These are phyloP conservation scores for Ceryle rudis DNA, from an alignment of 2,797 vertebrate species.

Conservation along the genomic window DNA sequence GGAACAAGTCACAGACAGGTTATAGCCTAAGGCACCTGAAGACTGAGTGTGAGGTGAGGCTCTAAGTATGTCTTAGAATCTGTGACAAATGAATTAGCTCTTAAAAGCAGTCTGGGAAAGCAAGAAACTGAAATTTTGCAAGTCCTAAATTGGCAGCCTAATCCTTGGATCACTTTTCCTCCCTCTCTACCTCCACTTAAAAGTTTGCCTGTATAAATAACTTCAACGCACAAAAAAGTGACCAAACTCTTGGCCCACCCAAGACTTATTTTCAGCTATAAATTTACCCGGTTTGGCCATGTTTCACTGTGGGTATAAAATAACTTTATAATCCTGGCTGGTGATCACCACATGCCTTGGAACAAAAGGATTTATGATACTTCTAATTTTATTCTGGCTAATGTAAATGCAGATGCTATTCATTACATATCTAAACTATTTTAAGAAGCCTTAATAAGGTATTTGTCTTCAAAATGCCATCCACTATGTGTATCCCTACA, in stretches of 20 bases:
- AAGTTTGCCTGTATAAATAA: slow-evolving; percentile 20
- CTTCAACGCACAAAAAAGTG: neutral
- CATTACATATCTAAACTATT: neutral
- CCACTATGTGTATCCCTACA: neutral
- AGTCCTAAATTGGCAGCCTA: slow-evolving; percentile 12
- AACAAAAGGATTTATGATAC: slow-evolving; percentile 14
- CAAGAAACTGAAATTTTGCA: slow-evolving; percentile 16
- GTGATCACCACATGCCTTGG: neutral
- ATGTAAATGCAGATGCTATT: neutral
- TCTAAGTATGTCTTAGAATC: neutral
- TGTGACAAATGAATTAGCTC: slow-evolving; percentile 35
- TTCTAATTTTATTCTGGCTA: neutral
- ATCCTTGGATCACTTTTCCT: neutral
- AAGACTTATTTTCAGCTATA: neutral
- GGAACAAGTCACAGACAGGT: neutral
- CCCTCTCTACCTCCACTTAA: neutral
- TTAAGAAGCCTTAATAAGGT: neutral
- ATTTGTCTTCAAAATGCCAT: slow-evolving; percentile 31
- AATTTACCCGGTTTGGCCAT: neutral
- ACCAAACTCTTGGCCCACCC: neutral
- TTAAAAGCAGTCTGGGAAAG: slow-evolving; percentile 6
- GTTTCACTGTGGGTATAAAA: neutral
- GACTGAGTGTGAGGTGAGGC: neutral
- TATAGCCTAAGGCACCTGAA: neutral
- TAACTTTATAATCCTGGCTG: neutral